phyloP scores from a whole-genome alignment of 2,888 invertebrate species.

The Watsonalla cultraria region DNA sequence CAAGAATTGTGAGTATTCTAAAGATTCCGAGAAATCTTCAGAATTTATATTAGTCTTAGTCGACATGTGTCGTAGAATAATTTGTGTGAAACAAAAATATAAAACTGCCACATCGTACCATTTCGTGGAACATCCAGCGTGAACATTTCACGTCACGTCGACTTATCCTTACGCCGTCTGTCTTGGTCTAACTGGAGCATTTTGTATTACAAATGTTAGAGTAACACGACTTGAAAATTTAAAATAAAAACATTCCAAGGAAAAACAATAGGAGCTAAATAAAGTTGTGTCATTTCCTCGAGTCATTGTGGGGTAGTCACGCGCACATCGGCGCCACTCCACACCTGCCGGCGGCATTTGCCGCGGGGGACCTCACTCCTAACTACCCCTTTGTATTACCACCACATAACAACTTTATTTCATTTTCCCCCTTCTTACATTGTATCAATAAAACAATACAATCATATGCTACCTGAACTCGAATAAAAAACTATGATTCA shows the following conservation, averaged over 20 bases:
- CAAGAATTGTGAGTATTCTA: too few relatives aligned
- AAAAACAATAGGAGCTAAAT: slow-evolving; percentile 29
- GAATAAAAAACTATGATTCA: slow-evolving; percentile 8
- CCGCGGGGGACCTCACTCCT: slow-evolving; percentile 47
- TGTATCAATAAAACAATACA: slow-evolving; percentile 38
- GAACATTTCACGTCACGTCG: neutral
- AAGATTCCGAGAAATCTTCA: too few relatives aligned
- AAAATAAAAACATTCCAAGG: slow-evolving; percentile 1
- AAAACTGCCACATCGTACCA: too few relatives aligned
- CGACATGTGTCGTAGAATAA: neutral
- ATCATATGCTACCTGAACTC: slow-evolving; percentile 20
- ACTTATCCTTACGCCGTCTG: neutral
- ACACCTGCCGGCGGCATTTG: slow-evolving; percentile 58
- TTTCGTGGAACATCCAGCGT: too few relatives aligned
- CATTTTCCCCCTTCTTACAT: slow-evolving; percentile 31
- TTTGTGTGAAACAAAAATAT: neutral
- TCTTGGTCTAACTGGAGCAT: too few relatives aligned
- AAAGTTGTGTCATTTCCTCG: slow-evolving; percentile 43
- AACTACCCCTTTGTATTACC: slow-evolving; percentile 59
- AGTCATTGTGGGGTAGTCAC: slow-evolving; percentile 59
- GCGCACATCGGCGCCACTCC: slow-evolving; percentile 43
- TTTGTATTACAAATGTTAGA: too few relatives aligned
- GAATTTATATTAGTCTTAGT: neutral
- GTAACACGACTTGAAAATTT: neutral
- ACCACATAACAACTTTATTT: slow-evolving; percentile 43